phyloP scores from a whole-genome alignment of 2,797 vertebrate genomes.

The Poeciliopsis presidionis region DNA sequence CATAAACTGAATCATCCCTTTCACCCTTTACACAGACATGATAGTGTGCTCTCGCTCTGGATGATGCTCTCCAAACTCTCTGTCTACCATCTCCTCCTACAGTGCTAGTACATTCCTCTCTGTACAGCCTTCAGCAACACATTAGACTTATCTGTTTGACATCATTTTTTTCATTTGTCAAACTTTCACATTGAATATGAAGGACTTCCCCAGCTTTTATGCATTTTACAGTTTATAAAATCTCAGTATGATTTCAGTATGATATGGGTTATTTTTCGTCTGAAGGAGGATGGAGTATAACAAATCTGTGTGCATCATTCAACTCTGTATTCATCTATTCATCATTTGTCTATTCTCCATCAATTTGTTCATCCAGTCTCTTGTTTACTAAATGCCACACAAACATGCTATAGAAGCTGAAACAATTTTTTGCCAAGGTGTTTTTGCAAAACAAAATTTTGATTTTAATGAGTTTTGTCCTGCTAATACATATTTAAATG shows the following conservation, averaged over 20 bases:
- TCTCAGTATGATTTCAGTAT: not conserved
- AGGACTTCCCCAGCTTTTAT: not conserved
- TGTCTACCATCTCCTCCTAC: slow-evolving; percentile 51
- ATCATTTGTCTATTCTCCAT: not conserved
- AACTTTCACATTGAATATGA: not conserved
- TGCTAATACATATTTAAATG: not conserved
- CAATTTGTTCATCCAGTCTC: not conserved
- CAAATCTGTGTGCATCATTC: not conserved
- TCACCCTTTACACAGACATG: slow-evolving; percentile 69
- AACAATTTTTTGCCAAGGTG: not conserved
- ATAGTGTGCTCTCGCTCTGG: slow-evolving; percentile 63
- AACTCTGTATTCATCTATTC: not conserved
- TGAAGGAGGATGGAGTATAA: not conserved
- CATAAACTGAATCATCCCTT: slow-evolving; percentile 78
- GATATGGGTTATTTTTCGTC: not conserved
- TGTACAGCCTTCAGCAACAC: slow-evolving; percentile 23
- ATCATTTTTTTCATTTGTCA: slow-evolving; percentile 7
- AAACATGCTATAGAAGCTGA: not conserved
- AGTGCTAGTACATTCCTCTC: slow-evolving; percentile 21
- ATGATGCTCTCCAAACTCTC: slow-evolving; percentile 55
- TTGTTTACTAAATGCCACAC: not conserved
- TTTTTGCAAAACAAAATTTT: not conserved
- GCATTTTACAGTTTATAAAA: not conserved
- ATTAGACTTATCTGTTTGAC: slow-evolving; percentile 16
- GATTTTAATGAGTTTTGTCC: not conserved